phyloP scores from a whole-genome alignment of 2,113 vertebrate species.

The Heterochromis multidens region DNA sequence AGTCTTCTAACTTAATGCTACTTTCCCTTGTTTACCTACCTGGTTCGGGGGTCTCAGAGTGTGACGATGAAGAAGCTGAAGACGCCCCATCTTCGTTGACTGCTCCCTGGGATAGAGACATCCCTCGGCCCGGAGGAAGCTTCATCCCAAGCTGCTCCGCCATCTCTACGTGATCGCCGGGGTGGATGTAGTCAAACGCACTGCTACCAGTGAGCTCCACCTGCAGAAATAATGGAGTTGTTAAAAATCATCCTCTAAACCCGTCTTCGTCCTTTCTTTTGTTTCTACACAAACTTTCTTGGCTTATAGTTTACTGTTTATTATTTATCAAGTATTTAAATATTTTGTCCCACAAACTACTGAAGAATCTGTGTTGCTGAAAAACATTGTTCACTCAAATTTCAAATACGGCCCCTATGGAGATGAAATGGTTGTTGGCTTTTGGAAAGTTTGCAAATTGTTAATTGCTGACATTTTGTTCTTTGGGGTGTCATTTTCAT shows the following conservation, averaged over 20 bases:
- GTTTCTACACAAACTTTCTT: neutral
- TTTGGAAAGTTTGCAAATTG: neutral
- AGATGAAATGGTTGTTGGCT: neutral
- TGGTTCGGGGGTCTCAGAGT: slow-evolving; percentile 97
- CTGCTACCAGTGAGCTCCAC: slow-evolving; percentile 99
- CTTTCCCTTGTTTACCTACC: slow-evolving; percentile 75
- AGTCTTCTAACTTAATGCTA: neutral
- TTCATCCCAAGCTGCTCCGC: slow-evolving; percentile 99
- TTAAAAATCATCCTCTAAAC: neutral
- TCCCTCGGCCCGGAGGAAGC: slow-evolving; percentile 91
- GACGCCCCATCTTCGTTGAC: slow-evolving; percentile 91
- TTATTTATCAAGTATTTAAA: neutral
- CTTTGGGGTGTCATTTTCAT: neutral
- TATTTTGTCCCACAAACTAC: neutral
- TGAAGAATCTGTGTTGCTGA: neutral
- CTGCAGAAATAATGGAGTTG: slow-evolving; percentile 56
- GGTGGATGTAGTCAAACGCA: slow-evolving; percentile 97
- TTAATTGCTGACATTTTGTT: neutral
- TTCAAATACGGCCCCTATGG: neutral
- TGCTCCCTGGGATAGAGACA: slow-evolving; percentile 85
- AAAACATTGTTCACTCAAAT: neutral
- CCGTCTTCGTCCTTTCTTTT: neutral
- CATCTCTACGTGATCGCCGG: slow-evolving; percentile 97
- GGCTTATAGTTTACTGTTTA: neutral
- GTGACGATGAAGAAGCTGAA: slow-evolving; percentile 94